Conservation (phyloP, 2,888 invertebrate genomes). For the Prosopocoilus inquinatus region DNA sequence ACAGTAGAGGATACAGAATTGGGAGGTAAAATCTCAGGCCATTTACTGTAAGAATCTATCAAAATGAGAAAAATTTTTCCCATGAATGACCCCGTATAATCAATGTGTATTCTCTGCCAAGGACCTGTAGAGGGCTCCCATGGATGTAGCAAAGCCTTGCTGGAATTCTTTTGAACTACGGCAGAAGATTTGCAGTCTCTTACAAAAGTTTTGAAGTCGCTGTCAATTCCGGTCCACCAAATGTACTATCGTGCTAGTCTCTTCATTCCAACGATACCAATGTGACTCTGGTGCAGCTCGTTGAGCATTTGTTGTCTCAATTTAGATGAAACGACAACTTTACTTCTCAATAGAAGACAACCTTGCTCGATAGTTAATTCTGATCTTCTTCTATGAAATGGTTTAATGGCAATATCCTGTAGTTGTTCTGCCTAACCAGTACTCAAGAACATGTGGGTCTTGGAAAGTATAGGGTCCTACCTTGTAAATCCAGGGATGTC, state of each 20-base stretch:
- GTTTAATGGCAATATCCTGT: too few relatives aligned
- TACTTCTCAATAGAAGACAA: too few relatives aligned
- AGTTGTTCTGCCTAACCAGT: too few relatives aligned
- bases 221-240: slow-evolving; percentile 31
- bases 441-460: too few relatives aligned
- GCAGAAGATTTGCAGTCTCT: slow-evolving; percentile 21
- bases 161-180: slow-evolving; percentile 26
- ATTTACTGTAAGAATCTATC: slow-evolving; percentile 43
- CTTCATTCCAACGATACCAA: slow-evolving; percentile 35
- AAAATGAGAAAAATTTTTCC: slow-evolving; percentile 38
- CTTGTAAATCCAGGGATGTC: too few relatives aligned
- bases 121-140: slow-evolving; percentile 30
- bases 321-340: too few relatives aligned
- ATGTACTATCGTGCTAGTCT: slow-evolving; percentile 31
- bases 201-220: slow-evolving; percentile 27
- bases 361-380: too few relatives aligned
- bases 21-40: neutral
- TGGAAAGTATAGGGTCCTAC: too few relatives aligned
- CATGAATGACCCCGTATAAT: slow-evolving; percentile 44
- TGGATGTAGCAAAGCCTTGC: slow-evolving; percentile 25
- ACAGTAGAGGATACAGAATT: neutral
- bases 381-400: too few relatives aligned
- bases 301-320: too few relatives aligned
- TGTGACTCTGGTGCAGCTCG: slow-evolving; percentile 31
- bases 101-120: slow-evolving; percentile 45